A percentile compares a stretch with the other conserved stretches of the same genome.
These are phyloP conservation scores for Agrotis ipsilon DNA, from an alignment of 2,888 invertebrate genomes.

Conservation along the genomic window DNA sequence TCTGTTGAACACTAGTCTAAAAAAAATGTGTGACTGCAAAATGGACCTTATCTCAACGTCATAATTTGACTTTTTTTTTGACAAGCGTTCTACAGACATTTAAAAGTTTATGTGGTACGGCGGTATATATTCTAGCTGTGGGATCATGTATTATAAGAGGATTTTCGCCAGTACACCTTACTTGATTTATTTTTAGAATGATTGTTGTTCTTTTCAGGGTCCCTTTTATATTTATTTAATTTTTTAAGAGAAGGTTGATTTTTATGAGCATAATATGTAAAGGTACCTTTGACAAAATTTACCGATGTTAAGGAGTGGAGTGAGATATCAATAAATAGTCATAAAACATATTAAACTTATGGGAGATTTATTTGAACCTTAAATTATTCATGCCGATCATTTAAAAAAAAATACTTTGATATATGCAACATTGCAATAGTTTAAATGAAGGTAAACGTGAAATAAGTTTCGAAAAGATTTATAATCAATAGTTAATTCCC, in stretches of 20 bases:
- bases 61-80: too few species aligned
- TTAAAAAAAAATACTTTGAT: conserved; percentile 26
- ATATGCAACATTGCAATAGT: conserved; percentile 32
- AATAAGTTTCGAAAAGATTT: conserved; percentile 34
- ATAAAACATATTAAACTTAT: neutral
- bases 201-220: neutral
- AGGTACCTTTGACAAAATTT: neutral
- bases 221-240: too few species aligned
- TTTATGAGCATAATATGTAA: too few species aligned
- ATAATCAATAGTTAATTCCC: neutral
- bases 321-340: neutral
- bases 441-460: conserved; percentile 28
- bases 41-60: too few species aligned
- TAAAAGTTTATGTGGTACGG: too few species aligned
- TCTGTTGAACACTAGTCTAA: too few species aligned
- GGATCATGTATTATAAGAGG: neutral
- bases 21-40: too few species aligned
- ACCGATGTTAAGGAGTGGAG: neutral
- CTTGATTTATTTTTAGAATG: neutral
- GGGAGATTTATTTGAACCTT: neutral
- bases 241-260: too few species aligned
- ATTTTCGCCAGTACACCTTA: too few species aligned
- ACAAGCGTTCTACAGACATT: too few species aligned
- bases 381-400: neutral
- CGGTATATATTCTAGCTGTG: neutral